Evolutionary conservation across 1,140 invertebrate species (phyloP).

Genomic region (Meloidogyne floridensis): DNA sequence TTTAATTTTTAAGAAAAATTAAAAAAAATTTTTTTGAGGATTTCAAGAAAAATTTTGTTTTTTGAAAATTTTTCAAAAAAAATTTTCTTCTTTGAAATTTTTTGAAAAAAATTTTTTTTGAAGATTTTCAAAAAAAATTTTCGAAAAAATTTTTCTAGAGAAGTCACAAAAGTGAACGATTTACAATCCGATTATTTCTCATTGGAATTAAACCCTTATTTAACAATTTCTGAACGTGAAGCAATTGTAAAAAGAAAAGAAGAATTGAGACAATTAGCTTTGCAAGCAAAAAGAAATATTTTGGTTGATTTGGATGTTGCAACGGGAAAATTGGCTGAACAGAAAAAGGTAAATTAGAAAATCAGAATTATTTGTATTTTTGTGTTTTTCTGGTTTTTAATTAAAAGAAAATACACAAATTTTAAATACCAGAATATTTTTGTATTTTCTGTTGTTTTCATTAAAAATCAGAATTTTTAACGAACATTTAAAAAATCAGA

Average conservation of each 20-base stretch:
- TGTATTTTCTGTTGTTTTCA: not conserved
- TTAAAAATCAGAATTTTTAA: not conserved
- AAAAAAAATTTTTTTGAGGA: conserved; percentile 38
- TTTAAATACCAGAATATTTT: not conserved
- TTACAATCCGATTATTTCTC: conserved; percentile 58
- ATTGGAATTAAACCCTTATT: conserved; percentile 53
- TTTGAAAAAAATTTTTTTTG: conserved; percentile 34
- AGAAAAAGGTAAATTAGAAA: conserved; percentile 23
- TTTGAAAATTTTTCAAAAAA: conserved; percentile 10
- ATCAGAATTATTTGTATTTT: not conserved
- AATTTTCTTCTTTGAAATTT: not conserved
- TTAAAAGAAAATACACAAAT: not conserved
- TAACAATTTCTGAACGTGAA: conserved; percentile 70
- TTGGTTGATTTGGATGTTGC: conserved; percentile 48
- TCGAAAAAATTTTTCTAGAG: conserved; percentile 37
- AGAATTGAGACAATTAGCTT: conserved; percentile 47
- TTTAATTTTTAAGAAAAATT: conserved; percentile 21
- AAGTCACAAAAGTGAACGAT: conserved; percentile 50
- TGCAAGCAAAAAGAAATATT: conserved; percentile 36
- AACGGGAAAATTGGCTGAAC: conserved; percentile 32
- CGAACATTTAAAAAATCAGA: not conserved
- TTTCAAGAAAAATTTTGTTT: conserved; percentile 7
- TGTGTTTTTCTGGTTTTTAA: no score
- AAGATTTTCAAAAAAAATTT: conserved; percentile 29
- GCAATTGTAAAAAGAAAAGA: conserved; percentile 57